These are phyloP conservation scores for Tipula unca DNA, from an alignment of 2,888 invertebrate species.

Conservation along the genomic window DNA sequence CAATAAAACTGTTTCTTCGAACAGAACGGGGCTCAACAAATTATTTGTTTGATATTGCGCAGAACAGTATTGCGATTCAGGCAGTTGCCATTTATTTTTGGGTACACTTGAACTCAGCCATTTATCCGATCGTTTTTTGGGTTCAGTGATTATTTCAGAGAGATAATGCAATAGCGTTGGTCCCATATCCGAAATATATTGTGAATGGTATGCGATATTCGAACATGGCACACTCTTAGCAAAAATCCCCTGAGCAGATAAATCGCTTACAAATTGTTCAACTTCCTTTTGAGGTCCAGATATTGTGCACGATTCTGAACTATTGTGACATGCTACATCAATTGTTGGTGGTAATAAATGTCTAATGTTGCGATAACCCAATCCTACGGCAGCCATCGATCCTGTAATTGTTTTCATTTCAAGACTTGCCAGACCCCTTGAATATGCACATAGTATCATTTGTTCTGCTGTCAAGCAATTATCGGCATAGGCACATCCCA, in stretches of 20 bases:
- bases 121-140: constrained; percentile 57
- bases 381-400: constrained; percentile 82
- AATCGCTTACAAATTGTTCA: constrained; percentile 53
- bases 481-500: constrained; percentile 93
- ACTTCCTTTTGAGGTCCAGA: constrained; percentile 73
- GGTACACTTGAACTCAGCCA: constrained; percentile 86
- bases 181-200: constrained; percentile 63
- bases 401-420: constrained; percentile 62
- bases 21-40: constrained; percentile 50
- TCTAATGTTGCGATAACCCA: constrained; percentile 48
- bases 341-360: constrained; percentile 63
- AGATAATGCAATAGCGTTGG: constrained; percentile 57
- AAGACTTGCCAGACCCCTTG: constrained; percentile 65
- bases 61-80: constrained; percentile 53
- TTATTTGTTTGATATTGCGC: constrained; percentile 88
- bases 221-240: constrained; percentile 76
- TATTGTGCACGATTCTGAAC: constrained; percentile 77
- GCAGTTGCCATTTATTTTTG: constrained; percentile 57
- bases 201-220: constrained; percentile 85
- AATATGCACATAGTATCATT: constrained; percentile 76
- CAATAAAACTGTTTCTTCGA: constrained; percentile 54
- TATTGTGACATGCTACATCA: constrained; percentile 82
- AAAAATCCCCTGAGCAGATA: constrained; percentile 64
- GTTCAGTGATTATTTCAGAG: constrained; percentile 53
- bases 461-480: constrained; percentile 82